Percentiles rank a stretch among this genome's conserved stretches.
These are phyloP conservation scores for Parnassius smintheus DNA, from an alignment of 2,888 invertebrate genomes.

Conservation along the genomic window DNA sequence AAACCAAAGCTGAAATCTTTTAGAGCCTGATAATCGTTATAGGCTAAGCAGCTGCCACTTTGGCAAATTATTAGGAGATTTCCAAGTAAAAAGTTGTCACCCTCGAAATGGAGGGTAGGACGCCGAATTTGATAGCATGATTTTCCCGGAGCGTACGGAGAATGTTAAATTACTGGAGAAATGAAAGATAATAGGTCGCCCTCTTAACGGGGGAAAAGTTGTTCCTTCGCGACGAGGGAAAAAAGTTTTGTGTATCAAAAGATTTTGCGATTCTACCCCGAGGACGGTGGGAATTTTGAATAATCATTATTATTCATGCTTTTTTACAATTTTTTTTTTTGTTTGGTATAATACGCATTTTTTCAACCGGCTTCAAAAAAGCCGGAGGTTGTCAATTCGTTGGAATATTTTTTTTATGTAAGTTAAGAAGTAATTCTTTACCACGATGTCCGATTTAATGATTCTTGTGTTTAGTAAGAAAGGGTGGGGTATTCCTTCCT, in stretches of 20 bases:
- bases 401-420: no score
- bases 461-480: no score
- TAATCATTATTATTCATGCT: constrained; percentile 71
- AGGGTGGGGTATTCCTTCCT: no score
- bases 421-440: no score
- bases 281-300: constrained; percentile 54
- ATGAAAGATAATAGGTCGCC: constrained; percentile 78
- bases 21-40: constrained; percentile 74
- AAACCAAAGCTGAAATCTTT: constrained; percentile 53
- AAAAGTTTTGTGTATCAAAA: constrained; percentile 70
- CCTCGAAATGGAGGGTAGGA: constrained; percentile 60
- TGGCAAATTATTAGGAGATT: constrained; percentile 79
- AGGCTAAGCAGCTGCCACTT: constrained; percentile 77
- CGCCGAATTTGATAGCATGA: constrained; percentile 77
- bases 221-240: constrained; percentile 43
- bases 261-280: constrained; percentile 68
- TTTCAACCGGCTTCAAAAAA: no score
- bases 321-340: constrained; percentile 33
- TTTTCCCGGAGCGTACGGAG: constrained; percentile 67
- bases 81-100: constrained; percentile 74
- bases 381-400: no score
- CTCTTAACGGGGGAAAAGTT: constrained; percentile 66
- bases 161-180: constrained; percentile 79
- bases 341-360: no score
- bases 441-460: no score